These are phyloP conservation scores for Spialia ferax DNA, from an alignment of 2,888 invertebrate genomes.

Conservation along the genomic window DNA sequence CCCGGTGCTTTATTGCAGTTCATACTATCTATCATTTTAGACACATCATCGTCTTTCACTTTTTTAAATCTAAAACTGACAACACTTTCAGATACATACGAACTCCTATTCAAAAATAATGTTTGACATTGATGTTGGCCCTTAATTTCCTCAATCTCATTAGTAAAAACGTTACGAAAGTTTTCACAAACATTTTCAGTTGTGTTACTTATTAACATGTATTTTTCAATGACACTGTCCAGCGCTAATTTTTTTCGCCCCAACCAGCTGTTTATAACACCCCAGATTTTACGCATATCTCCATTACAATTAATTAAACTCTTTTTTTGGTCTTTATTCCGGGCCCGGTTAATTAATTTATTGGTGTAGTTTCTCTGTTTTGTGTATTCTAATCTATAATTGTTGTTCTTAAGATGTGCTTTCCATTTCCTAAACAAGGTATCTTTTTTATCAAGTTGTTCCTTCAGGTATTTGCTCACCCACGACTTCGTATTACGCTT, in stretches of 20 bases:
- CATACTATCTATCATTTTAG: constrained; percentile 4
- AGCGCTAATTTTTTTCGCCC: not conserved
- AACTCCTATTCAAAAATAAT: not conserved
- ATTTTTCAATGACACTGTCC: not conserved
- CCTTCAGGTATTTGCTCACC: not conserved
- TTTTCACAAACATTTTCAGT: constrained; percentile 1
- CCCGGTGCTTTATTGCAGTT: not conserved
- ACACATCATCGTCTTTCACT: not conserved
- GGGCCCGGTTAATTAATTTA: constrained; percentile 14
- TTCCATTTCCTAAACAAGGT: constrained; percentile 15
- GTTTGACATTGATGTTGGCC: not conserved
- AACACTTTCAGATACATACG: not conserved
- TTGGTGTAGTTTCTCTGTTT: constrained; percentile 15
- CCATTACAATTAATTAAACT: not conserved
- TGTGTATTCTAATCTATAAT: constrained; percentile 19
- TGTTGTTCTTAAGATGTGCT: constrained; percentile 22
- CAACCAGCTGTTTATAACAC: not conserved
- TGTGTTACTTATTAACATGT: not conserved
- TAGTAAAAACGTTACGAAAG: not conserved
- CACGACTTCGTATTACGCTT: constrained; percentile 1
- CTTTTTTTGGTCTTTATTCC: not conserved
- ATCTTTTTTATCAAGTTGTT: constrained; percentile 8
- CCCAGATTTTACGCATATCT: not conserved
- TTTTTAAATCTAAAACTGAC: constrained; percentile 2
- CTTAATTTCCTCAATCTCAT: not conserved